Evolutionary conservation across 2,113 vertebrate genomes (phyloP).

Genomic region (Hylia prasina): DNA sequence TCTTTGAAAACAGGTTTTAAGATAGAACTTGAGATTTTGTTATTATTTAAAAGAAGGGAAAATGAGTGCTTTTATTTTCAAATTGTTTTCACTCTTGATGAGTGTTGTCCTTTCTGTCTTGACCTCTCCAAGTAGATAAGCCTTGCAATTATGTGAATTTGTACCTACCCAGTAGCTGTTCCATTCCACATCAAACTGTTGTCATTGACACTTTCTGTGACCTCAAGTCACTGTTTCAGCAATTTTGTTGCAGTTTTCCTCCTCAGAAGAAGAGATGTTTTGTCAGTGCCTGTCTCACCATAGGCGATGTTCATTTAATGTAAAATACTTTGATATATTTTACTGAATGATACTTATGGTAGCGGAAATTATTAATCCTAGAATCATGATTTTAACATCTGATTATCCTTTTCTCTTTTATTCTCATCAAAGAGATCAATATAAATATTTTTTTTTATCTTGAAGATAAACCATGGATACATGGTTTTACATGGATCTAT

Average conservation of each 20-base stretch:
- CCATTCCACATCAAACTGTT: neutral
- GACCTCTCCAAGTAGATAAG: neutral
- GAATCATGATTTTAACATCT: neutral
- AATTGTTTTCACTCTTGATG: neutral
- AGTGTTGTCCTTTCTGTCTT: neutral
- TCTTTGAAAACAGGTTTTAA: neutral
- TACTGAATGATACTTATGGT: neutral
- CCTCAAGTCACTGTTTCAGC: neutral
- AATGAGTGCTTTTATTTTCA: rapidly evolving
- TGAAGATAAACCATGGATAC: neutral
- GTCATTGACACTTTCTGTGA: neutral
- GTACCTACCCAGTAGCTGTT: neutral
- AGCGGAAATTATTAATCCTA: neutral
- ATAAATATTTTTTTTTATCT: neutral
- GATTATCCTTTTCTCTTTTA: neutral
- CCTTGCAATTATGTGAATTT: neutral
- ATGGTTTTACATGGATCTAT: neutral
- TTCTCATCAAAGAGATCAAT: neutral
- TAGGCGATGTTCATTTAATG: neutral
- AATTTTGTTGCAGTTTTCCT: neutral
- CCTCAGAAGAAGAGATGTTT: neutral
- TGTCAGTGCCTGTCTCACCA: neutral
- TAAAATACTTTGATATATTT: neutral
- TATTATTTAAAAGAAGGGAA: neutral
- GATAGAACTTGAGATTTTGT: neutral